Base-by-base conservation (phyloP, 2,888 invertebrate genomes). In the Caenorhabditis drosophilae region DNA sequence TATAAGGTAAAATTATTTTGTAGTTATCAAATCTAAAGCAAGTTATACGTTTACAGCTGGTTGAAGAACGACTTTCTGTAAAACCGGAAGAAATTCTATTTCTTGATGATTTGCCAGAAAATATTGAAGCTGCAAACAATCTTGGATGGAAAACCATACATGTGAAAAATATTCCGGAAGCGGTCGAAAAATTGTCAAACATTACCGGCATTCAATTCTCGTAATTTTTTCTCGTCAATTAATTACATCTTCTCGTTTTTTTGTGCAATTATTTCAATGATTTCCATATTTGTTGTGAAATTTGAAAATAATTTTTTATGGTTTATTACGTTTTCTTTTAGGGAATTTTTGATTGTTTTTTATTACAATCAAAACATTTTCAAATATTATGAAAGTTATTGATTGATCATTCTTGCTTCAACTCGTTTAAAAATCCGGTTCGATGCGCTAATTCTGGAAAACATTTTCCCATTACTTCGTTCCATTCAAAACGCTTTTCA, bases 91-190 rank as follows among this genome's bases (percentile, higher is more conserved):
- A 77, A 50, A 66, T 76, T 34, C 54, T 77, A 12, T 77, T 77
- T 57, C 52, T 77, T 18, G 77, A 77, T 49, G 73, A 73, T 53
- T 57, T 73, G 11, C 47, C 44, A 44, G 68, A 67, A 56, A 74
- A 77, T 58, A 51, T 63, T 23, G 76, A 76, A 18, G 71, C 76
- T 2, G 77, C 77, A 1, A 52, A 63, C 44, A 52, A 53, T 45
- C 51, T 75, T 7, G 77, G 77, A 41, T 73, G 76, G 73, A 48
- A 60, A 38, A 60, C 74, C 12, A 67, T 76, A n/a, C 57, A 59
- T 6, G 73, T 74, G 15, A 51, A 6, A 16, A 42, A 57, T 38
- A 57, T 63, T 31, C 38, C 52, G 16, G 35, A 45, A 11, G 63
- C 63, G 6, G 58, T 63, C n/a, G 26, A 34, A 11, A 54, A 63